Conservation (phyloP, 92 coral and sea anemone genomes). For the Galaxea fascicularis region DNA sequence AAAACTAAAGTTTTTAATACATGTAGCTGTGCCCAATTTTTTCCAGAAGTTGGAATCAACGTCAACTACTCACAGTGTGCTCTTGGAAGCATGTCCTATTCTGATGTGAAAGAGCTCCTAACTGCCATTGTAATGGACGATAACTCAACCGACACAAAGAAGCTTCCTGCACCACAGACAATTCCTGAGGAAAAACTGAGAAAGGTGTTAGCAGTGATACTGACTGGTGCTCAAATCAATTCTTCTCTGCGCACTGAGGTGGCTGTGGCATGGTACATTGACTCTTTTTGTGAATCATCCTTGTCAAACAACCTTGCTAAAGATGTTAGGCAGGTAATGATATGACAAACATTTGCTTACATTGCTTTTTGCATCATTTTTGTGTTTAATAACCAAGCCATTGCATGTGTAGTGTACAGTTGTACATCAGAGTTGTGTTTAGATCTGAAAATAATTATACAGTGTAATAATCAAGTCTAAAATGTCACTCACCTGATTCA, state of each 20-base stretch:
- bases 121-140: neutral
- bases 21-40: neutral
- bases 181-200: constrained; percentile 39
- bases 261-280: constrained; percentile 27
- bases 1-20: too few relatives aligned
- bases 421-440: too few relatives aligned
- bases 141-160: constrained; percentile 13
- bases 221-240: constrained; percentile 52
- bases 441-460: too few relatives aligned
- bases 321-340: constrained; percentile 16
- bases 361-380: too few relatives aligned
- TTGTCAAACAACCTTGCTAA: neutral
- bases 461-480: too few relatives aligned
- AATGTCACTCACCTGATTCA: too few relatives aligned
- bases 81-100: constrained; percentile 17
- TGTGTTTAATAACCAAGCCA: too few relatives aligned
- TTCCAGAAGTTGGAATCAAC: constrained; percentile 15
- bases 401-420: too few relatives aligned
- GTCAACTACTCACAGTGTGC: constrained; percentile 6
- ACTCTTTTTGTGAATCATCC: constrained; percentile 35
- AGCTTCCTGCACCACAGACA: constrained; percentile 28
- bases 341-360: neutral
- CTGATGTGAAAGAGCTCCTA: neutral
- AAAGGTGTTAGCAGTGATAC: constrained; percentile 45
- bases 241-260: constrained; percentile 4